Evolutionary conservation across 2,797 vertebrate species (phyloP).

Genomic region (Microtus obscurus): DNA sequence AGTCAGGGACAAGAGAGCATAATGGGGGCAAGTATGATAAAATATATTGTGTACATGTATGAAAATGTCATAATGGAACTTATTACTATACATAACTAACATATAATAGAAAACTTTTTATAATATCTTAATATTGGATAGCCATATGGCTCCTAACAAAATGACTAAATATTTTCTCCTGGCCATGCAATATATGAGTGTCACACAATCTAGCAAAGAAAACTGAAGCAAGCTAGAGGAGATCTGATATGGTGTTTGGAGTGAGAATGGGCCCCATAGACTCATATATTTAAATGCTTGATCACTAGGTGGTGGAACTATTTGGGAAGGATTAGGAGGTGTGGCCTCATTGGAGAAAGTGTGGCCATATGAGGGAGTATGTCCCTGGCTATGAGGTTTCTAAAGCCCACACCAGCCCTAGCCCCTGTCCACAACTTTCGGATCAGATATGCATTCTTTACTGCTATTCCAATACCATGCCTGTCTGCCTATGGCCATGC

Average conservation of each 20-base stretch:
- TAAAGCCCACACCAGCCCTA: not conserved
- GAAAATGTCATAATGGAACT: not conserved
- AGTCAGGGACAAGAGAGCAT: not conserved
- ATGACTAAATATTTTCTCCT: conserved; percentile 6
- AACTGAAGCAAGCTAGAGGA: not conserved
- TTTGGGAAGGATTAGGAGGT: not conserved
- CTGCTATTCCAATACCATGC: not conserved
- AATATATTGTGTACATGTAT: not conserved
- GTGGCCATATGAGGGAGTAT: not conserved
- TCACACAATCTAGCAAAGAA: not conserved
- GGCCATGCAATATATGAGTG: not conserved
- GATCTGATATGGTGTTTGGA: not conserved
- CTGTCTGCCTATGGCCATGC: too few relatives aligned
- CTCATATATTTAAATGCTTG: not conserved
- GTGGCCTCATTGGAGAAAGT: not conserved
- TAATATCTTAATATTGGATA: not conserved
- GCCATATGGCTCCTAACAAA: not conserved
- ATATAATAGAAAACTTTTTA: not conserved
- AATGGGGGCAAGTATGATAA: not conserved
- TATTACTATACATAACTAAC: not conserved
- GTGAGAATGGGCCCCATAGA: not conserved
- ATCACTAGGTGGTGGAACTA: not conserved
- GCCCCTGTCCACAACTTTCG: not conserved
- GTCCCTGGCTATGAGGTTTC: not conserved
- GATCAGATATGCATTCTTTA: not conserved